phyloP scores from a whole-genome alignment of 2,113 vertebrate species.

The Illadopsis cleaveri region DNA sequence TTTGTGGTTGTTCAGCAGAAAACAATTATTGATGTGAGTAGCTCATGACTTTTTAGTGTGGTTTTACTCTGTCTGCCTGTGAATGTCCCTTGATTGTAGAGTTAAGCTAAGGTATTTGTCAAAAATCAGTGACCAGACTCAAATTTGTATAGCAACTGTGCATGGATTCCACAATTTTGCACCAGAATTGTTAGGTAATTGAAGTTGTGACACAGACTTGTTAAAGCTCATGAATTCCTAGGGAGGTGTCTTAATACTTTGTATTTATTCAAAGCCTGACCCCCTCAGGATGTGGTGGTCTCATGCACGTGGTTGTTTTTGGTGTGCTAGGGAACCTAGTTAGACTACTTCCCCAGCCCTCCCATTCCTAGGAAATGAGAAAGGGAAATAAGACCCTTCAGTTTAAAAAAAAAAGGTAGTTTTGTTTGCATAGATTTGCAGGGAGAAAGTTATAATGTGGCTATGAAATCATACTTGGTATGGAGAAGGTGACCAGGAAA shows the following conservation, averaged over 20 bases:
- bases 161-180: neutral
- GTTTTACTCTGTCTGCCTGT: conserved; percentile 17
- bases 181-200: neutral
- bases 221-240: neutral
- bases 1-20: neutral
- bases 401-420: neutral
- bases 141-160: neutral
- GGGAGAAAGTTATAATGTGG: neutral
- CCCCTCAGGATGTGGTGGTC: neutral
- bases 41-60: neutral
- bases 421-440: neutral
- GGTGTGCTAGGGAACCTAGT: neutral
- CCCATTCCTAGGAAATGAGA: neutral
- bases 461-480: neutral
- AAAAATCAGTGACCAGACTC: neutral
- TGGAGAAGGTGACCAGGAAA: neutral
- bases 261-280: neutral
- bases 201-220: neutral
- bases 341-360: neutral
- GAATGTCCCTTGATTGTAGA: neutral
- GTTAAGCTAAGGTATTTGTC: neutral
- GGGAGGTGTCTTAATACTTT: neutral
- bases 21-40: neutral
- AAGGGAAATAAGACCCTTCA: neutral
- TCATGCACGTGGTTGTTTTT: neutral